Base-by-base conservation (phyloP, 2,888 invertebrate genomes). In the Hirtodrosophila trivittata region DNA sequence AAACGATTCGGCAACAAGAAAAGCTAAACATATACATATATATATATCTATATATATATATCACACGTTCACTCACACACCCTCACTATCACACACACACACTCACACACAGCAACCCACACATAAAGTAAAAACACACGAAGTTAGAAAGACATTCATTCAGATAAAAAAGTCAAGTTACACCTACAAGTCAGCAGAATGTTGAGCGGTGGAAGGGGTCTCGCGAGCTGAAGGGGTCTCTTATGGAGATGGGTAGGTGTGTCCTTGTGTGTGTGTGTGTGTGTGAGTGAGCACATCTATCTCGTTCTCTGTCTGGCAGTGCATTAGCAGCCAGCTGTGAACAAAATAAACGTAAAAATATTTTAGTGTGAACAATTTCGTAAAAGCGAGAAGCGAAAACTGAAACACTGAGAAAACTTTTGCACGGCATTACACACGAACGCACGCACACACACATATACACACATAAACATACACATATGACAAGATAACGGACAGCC, bases 241-340 rank as follows among this genome's bases (percentile, higher is more conserved):
- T 21, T 3, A 5, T 21, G 18, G 5, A 21, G 18, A 21, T 21
- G 18, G 2, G 18, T 21, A 21, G 2, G 5, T 21, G 5, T 21
- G 5, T 21, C 2, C 5, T 2, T 35, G 3, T 16, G 37, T 18
- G 21, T 55, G 16, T 42, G 56, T 37, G 9, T 25, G 18, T 47
- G 21, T 14, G 4, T 26, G 12, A 18, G 10, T 35, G 13, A 12
- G 13, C 13, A 5, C 9, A 28, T 28, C 41, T 51, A 41, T 50
- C 35, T 58, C 38, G 35, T 35, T 69, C 75, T 64, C 55, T 59
- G 54, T 69, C 65, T 77, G 70, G 52, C 77, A 70, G 70, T 85
- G 85, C 85, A 77, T 77, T 82, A 81, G 77, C 75, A 82, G 70
- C 59, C 85, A 77, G 82, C 77, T 85, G 85, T 77, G 64, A 85